Conservation (phyloP, 2,113 vertebrate genomes). For the Hipposideros armiger region DNA sequence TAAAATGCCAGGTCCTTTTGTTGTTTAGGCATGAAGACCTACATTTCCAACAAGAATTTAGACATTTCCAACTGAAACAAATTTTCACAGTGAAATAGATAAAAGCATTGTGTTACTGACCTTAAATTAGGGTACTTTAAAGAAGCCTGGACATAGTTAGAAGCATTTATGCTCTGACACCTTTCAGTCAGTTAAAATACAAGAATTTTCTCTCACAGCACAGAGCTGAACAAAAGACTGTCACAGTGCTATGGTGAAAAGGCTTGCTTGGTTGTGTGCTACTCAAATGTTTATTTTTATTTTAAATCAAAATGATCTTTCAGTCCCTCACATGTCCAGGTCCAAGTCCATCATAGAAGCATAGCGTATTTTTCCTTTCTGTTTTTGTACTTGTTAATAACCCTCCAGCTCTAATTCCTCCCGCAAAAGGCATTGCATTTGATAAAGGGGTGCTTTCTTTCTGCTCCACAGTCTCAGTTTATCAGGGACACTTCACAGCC, state of each 20-base stretch:
- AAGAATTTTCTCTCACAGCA: background rate
- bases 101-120: conserved; percentile 16
- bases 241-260: background rate
- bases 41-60: conserved; percentile 49
- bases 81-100: conserved; percentile 41
- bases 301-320: conserved; percentile 44
- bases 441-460: background rate
- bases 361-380: background rate
- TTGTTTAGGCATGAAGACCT: background rate
- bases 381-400: background rate
- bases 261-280: background rate
- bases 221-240: background rate
- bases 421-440: background rate
- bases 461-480: background rate
- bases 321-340: background rate
- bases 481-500: background rate
- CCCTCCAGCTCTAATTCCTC: background rate
- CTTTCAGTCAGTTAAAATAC: background rate
- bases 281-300: conserved; percentile 30
- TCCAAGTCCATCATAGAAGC: conserved; percentile 21
- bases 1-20: conserved; percentile 74
- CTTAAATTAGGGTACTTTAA: conserved; percentile 2
- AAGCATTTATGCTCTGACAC: background rate
- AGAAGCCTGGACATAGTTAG: background rate
- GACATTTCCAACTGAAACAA: conserved; percentile 68